These are phyloP conservation scores for Muscidifurax raptorellus DNA, from an alignment of 1,140 invertebrate genomes.

Conservation along the genomic window DNA sequence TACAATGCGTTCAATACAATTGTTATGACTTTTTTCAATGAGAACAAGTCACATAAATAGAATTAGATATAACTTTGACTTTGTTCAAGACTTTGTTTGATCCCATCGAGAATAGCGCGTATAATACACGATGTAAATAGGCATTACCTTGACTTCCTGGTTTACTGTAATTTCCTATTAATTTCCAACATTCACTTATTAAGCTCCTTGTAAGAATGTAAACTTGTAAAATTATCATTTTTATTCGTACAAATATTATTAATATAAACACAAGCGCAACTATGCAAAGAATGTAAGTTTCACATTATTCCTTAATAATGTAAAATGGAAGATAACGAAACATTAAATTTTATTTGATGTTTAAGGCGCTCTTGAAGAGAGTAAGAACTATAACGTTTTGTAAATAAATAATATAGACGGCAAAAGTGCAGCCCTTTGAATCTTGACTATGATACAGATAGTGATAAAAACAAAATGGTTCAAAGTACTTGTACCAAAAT, in stretches of 20 bases:
- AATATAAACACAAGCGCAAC: not conserved
- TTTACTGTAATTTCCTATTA: slow-evolving; percentile 12
- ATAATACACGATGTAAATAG: slow-evolving; percentile 35
- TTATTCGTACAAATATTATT: slow-evolving; percentile 1
- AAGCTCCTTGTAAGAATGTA: slow-evolving; percentile 26
- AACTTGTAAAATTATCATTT: slow-evolving; percentile 15
- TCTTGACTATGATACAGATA: slow-evolving; percentile 9
- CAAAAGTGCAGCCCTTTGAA: slow-evolving; percentile 39
- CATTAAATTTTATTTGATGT: slow-evolving; percentile 24
- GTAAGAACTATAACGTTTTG: slow-evolving; percentile 23
- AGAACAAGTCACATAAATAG: not conserved
- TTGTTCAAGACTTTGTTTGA: slow-evolving; percentile 8
- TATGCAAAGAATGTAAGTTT: slow-evolving; percentile 27
- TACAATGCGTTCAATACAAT: not conserved
- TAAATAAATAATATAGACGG: slow-evolving; percentile 42
- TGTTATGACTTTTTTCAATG: slow-evolving; percentile 9
- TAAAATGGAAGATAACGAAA: not conserved
- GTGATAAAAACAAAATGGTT: slow-evolving; percentile 32
- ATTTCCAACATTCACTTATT: slow-evolving; percentile 2
- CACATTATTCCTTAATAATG: slow-evolving; percentile 25
- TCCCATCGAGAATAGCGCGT: slow-evolving; percentile 12
- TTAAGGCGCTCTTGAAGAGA: slow-evolving; percentile 16
- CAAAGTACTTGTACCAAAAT: slow-evolving; percentile 31
- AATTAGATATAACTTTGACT: slow-evolving; percentile 41
- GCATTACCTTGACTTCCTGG: slow-evolving; percentile 2